Base-by-base conservation (phyloP, 1,140 invertebrate species). In the Bombus terrestris region DNA sequence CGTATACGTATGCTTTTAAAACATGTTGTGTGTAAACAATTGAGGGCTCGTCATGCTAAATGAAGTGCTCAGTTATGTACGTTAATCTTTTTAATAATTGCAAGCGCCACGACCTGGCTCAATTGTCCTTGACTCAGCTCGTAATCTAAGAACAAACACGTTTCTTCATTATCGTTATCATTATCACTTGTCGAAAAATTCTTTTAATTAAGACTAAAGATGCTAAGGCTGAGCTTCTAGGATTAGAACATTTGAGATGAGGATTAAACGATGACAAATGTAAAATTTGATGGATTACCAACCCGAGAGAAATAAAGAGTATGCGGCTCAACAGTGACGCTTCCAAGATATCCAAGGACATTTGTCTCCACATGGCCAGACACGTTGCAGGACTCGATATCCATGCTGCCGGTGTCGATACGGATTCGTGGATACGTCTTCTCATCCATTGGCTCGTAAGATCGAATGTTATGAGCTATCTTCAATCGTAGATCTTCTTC, bases 391-490 rank as follows among this genome's bases (percentile, higher is more conserved):
- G 96, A 96, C 57, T 96, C 93, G 5, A 97, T 95, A 41, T 96
- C 96, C 92, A 97, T 96, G 57, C 95, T 95, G 84, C 95, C 97
- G 39, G 96, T 97, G 93, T 98, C 97, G 89, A 97, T 96, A 88
- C 97, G 97, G 85, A 98, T 97, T 90, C 93, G 94, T 0, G 96
- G 94, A 87, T 95, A 96, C 18, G 91, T 89, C 59, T 93, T 90
- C 80, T 96, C 95, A 84, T 97, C 96, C 81, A 98, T 96, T 0
- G 97, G 96, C 92, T 99, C 97, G 92, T 99, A 98, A 71, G 97
- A 96, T 47, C 96, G 94, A 91, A 97, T 96, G 93, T 99, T 99
- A 93, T 99, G 98, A 59, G 98, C 96, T 89, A 99, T 97, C 90
- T 98, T 97, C 86, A 97, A 96, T 77, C 97, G 95, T 82, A 99